These are phyloP conservation scores for Diadema setosum DNA, from an alignment of 35 echinoderm and acorn worm genomes.

Conservation along the genomic window DNA sequence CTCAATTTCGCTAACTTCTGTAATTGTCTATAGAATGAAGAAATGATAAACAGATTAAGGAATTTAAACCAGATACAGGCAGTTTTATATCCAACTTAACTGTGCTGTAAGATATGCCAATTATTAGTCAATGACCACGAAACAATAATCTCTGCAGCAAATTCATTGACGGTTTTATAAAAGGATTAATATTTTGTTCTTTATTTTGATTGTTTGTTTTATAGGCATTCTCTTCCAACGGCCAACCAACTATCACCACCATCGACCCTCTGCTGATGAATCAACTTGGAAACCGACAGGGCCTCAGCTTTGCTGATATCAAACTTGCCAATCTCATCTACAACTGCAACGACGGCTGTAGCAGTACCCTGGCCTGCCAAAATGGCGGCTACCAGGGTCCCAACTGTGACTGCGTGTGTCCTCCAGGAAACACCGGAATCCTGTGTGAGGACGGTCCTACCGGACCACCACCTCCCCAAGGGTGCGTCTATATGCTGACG, in stretches of 20 bases:
- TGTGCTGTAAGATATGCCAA: too few relatives aligned
- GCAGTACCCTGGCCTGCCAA: neutral
- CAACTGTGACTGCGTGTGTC: slow-evolving; percentile 32
- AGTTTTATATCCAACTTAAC: too few relatives aligned
- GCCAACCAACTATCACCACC: slow-evolving; percentile 39
- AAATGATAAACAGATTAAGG: too few relatives aligned
- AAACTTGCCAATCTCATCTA: slow-evolving; percentile 52
- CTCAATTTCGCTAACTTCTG: too few relatives aligned
- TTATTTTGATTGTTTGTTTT: too few relatives aligned
- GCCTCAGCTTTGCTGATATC: slow-evolving; percentile 29
- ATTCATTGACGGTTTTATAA: too few relatives aligned
- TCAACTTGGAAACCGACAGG: neutral
- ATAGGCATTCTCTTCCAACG: slow-evolving; percentile 2
- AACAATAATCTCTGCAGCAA: too few relatives aligned
- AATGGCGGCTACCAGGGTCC: slow-evolving; percentile 47
- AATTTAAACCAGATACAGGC: too few relatives aligned
- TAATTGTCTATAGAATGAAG: too few relatives aligned
- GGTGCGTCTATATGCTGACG: slow-evolving; percentile 30
- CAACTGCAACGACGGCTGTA: neutral
- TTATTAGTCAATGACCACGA: too few relatives aligned
- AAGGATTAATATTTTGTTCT: too few relatives aligned
- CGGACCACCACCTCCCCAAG: neutral
- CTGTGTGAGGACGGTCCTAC: slow-evolving; percentile 16
- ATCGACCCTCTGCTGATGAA: slow-evolving; percentile 28
- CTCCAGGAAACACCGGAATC: slow-evolving; percentile 12